Evolutionary conservation across 2,797 vertebrate genomes (phyloP).

Genomic region (Linurgus olivaceus): DNA sequence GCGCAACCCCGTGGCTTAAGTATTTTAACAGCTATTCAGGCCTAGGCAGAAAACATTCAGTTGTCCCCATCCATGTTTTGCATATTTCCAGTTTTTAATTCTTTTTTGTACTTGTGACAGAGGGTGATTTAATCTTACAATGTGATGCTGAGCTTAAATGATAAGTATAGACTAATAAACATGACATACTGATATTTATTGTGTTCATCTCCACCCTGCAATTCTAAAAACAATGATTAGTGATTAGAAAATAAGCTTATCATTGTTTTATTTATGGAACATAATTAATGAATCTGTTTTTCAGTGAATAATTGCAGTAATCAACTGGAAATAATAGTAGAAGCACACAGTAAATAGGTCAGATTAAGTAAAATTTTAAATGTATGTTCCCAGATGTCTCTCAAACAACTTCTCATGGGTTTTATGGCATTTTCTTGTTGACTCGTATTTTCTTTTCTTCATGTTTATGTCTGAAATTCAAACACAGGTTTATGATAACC

Average conservation of each 20-base stretch:
- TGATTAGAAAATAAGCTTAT: slow-evolving; percentile 32
- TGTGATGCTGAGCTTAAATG: neutral
- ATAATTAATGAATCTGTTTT: neutral
- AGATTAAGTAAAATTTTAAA: slow-evolving; percentile 2
- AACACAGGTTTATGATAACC: neutral
- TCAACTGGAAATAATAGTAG: slow-evolving; percentile 10
- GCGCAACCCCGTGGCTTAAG: neutral
- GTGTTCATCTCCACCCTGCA: neutral
- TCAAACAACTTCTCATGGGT: neutral
- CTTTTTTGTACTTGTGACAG: neutral
- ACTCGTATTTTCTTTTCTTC: neutral
- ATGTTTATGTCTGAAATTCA: neutral
- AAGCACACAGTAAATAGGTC: slow-evolving; percentile 29
- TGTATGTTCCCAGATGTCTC: neutral
- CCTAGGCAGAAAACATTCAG: neutral
- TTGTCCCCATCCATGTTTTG: neutral
- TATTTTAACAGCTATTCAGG: neutral
- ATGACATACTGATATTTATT: neutral
- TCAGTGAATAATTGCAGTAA: slow-evolving; percentile 24
- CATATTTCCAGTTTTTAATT: slow-evolving; percentile 3
- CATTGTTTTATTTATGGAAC: slow-evolving; percentile 29
- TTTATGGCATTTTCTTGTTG: neutral
- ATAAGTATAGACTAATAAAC: slow-evolving; percentile 25
- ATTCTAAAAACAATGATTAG: slow-evolving; percentile 20
- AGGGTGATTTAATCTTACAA: slow-evolving; percentile 15